Conservation (phyloP, 1,140 invertebrate genomes). For the Drosophila setifemur region DNA sequence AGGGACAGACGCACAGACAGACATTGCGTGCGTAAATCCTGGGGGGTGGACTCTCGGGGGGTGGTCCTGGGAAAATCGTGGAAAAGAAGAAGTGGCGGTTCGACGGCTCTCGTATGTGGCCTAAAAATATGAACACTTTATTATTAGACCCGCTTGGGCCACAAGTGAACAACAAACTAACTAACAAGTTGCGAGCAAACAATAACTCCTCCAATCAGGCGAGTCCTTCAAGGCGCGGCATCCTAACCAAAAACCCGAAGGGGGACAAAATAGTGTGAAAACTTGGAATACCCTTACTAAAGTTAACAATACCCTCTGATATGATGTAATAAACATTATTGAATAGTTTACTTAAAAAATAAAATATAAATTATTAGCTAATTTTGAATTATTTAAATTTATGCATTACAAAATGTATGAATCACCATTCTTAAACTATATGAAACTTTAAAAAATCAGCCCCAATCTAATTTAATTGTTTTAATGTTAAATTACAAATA, state of each 20-base stretch:
- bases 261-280: no score
- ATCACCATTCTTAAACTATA: no score
- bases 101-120: not conserved
- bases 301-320: no score
- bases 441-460: no score
- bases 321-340: no score
- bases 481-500: no score
- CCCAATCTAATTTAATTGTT: no score
- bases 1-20: constrained; percentile 26
- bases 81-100: not conserved
- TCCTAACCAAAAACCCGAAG: not conserved
- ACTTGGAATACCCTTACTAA: no score
- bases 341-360: no score
- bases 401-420: no score
- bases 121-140: constrained; percentile 21
- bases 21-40: constrained; percentile 47
- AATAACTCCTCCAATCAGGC: not conserved
- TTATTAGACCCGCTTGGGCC: constrained; percentile 11
- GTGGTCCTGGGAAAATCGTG: not conserved
- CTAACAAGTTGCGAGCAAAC: not conserved
- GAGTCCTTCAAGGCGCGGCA: not conserved
- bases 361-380: no score
- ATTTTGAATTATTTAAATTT: no score
- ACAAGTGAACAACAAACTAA: not conserved
- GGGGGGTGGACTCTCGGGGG: not conserved